phyloP scores from a whole-genome alignment of 2,113 vertebrate genomes.

The Charina bottae region DNA sequence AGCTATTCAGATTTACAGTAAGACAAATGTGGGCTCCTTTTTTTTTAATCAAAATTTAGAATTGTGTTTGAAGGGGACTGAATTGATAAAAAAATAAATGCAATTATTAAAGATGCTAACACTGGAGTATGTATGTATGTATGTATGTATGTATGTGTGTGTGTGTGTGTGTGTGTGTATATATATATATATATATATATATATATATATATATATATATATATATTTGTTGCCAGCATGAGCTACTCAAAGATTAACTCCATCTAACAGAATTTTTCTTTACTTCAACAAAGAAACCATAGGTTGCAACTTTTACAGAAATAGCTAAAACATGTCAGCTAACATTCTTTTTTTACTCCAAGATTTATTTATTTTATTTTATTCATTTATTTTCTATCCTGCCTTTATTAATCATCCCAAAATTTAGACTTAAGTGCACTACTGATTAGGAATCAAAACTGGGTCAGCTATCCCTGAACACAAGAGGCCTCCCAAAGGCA shows the following conservation, averaged over 20 bases:
- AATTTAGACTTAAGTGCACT: not conserved
- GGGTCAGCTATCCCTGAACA: not conserved
- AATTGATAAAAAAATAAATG: not conserved
- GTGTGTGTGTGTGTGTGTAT: too few relatives aligned
- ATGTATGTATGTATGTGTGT: too few relatives aligned
- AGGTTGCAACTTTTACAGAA: too few relatives aligned
- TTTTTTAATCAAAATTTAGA: not conserved
- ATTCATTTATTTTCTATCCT: too few relatives aligned
- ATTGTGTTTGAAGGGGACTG: not conserved
- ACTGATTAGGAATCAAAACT: not conserved
- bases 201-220: too few relatives aligned
- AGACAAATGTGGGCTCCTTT: too few relatives aligned
- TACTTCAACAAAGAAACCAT: not conserved
- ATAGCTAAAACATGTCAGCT: not conserved
- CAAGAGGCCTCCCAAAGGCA: not conserved
- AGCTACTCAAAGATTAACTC: not conserved
- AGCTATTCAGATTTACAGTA: too few relatives aligned
- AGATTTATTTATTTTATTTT: too few relatives aligned
- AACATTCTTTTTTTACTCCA: not conserved
- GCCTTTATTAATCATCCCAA: too few relatives aligned
- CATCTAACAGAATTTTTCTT: not conserved
- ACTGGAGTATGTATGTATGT: too few relatives aligned
- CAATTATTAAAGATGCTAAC: not conserved
- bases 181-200: too few relatives aligned
- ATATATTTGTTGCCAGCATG: not conserved